Evolutionary conservation across 2,113 vertebrate species (phyloP).

Genomic region (Herpailurus yagouaroundi): DNA sequence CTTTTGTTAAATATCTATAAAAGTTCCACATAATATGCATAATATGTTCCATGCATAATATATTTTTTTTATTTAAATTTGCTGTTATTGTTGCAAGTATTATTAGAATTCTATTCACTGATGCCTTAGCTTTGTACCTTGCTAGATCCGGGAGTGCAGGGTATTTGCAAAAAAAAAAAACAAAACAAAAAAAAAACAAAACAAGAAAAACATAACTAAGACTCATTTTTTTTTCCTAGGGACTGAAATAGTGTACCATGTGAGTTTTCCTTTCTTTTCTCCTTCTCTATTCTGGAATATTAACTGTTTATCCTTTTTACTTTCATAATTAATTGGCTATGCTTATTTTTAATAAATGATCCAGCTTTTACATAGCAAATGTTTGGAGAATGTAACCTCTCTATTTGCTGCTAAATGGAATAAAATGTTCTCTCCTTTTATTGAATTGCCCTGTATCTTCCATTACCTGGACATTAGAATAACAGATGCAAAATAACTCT

Average conservation of each 20-base stretch:
- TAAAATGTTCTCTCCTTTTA: background rate
- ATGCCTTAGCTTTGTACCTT: background rate
- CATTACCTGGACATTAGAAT: background rate
- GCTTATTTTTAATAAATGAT: background rate
- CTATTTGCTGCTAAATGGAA: background rate
- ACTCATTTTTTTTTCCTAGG: background rate
- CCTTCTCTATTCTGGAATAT: background rate
- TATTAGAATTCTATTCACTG: too few relatives aligned
- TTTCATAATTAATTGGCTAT: background rate
- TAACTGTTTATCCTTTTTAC: background rate
- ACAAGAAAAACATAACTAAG: background rate
- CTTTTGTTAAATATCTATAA: background rate
- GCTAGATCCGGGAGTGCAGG: background rate
- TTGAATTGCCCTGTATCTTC: background rate
- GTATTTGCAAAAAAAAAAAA: background rate
- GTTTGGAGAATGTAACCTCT: background rate
- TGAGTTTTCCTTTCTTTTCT: background rate
- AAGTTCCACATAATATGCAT: background rate
- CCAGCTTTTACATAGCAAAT: background rate
- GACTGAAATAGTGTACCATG: background rate
- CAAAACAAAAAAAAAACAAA: too few relatives aligned
- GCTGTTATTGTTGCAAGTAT: background rate
- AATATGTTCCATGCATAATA: background rate
- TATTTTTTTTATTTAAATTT: background rate
- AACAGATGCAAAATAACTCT: background rate